A percentile compares a stretch with the other conserved stretches of the same genome.
Evolutionary conservation across 2,888 invertebrate genomes (phyloP).

Genomic region (Apomyelois bistriatella): DNA sequence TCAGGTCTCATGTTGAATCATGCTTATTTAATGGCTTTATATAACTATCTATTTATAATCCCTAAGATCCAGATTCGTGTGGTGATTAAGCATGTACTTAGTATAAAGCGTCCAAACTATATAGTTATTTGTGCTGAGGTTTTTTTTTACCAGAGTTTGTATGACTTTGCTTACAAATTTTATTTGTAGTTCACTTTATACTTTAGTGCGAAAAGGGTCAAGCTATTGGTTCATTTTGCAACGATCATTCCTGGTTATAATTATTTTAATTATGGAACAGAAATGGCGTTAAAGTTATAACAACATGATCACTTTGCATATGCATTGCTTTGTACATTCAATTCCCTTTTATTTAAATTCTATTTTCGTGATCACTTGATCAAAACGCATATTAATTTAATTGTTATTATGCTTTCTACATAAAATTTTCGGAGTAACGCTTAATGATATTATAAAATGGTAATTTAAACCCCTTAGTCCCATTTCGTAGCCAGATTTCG

Average conservation of each 20-base stretch:
- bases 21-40: background rate
- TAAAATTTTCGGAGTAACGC: too few relatives aligned
- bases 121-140: slow-evolving; percentile 21
- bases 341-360: too few relatives aligned
- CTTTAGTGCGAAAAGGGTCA: slow-evolving; percentile 29
- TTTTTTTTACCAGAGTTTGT: slow-evolving; percentile 19
- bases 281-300: too few relatives aligned
- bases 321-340: too few relatives aligned
- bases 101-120: slow-evolving; percentile 54
- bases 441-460: too few relatives aligned
- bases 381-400: too few relatives aligned
- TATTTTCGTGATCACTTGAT: too few relatives aligned
- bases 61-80: slow-evolving; percentile 30
- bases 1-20: background rate
- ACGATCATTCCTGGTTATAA: slow-evolving; percentile 16
- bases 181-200: slow-evolving; percentile 33
- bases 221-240: slow-evolving; percentile 27
- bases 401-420: too few relatives aligned
- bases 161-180: slow-evolving; percentile 34
- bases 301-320: too few relatives aligned
- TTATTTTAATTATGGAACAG: too few relatives aligned
- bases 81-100: slow-evolving; percentile 60
- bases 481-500: too few relatives aligned
- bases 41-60: slow-evolving; percentile 5
- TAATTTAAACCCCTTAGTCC: too few relatives aligned